Base-by-base conservation (phyloP, 2,113 vertebrate species). In the Hassar affinis region DNA sequence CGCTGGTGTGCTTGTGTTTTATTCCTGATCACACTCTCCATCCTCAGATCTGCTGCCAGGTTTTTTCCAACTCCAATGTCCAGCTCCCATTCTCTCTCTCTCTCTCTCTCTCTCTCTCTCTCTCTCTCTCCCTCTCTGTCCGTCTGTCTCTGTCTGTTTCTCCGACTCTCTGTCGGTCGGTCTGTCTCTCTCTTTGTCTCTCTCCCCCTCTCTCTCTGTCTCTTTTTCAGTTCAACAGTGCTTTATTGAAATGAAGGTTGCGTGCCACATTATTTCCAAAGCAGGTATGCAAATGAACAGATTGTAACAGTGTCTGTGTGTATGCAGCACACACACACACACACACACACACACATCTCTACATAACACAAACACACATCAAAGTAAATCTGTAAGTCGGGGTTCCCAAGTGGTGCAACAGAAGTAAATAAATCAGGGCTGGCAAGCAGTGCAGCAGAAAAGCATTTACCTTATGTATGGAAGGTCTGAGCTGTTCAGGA, bases 11-110 rank as follows among this genome's bases (percentile, higher is more conserved):
- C 5, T 4, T 35, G 27, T 35, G 62, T 33, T 25, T 49, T 74
- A 47, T 72, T 72, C 42, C 54, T 79, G 35, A 42, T 47, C 56
- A 62, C 57, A 79, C 59, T 33, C 18, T 61, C 12, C 25, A 9
- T 78, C 35, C 30, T 79, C 42, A 62, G 78, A 79, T 62, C 25
- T 79, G 78, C 78, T 79, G 54, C 78, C 56, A 78, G 35, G 6
- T 78, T 81, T 75, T 69, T 68, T 49, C 25, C 59, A 69, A 56
- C 51, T 81, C 17, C 47, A 42, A 35, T 71, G 52, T 42, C 20
- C n/a, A n/a, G 66, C 35, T 25, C 35, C 66, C 35, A 62, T 61
- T 66, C 42, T 72, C 25, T 61, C 51, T 12, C 27, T 30, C 79
- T 51, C 3, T 27, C 45, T 7, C 38, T n/a, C 18, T 22, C 38